Evolutionary conservation across 2,113 vertebrate species (phyloP).

Genomic region (Menura novaehollandiae): DNA sequence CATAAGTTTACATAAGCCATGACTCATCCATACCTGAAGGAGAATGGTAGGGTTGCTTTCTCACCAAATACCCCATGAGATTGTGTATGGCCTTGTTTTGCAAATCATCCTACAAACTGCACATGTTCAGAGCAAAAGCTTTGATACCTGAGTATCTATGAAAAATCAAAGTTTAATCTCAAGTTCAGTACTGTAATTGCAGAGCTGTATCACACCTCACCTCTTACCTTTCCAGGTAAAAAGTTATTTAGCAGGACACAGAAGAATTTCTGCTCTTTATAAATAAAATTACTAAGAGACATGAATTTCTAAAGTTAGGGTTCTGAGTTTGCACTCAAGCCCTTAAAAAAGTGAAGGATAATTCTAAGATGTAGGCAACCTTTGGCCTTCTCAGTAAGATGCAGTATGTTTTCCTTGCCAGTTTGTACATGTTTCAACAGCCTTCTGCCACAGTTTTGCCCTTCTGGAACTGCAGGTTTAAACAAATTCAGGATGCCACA

Average conservation of each 20-base stretch:
- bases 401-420: neutral
- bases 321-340: neutral
- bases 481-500: slow-evolving; percentile 24
- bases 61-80: neutral
- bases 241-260: neutral
- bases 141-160: neutral
- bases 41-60: neutral
- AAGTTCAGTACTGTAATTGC: neutral
- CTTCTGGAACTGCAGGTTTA: slow-evolving; percentile 40
- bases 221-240: neutral
- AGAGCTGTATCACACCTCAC: neutral
- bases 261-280: neutral
- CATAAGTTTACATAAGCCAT: neutral
- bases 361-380: neutral
- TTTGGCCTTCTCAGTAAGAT: neutral
- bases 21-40: neutral
- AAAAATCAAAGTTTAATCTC: neutral
- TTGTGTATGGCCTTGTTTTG: neutral
- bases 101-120: neutral
- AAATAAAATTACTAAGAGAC: neutral
- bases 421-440: neutral
- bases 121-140: neutral
- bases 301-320: neutral
- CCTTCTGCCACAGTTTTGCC: neutral
- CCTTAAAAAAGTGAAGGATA: neutral